Base-by-base conservation (phyloP, 2,113 vertebrate genomes). In the Paraplagusia blochii region DNA sequence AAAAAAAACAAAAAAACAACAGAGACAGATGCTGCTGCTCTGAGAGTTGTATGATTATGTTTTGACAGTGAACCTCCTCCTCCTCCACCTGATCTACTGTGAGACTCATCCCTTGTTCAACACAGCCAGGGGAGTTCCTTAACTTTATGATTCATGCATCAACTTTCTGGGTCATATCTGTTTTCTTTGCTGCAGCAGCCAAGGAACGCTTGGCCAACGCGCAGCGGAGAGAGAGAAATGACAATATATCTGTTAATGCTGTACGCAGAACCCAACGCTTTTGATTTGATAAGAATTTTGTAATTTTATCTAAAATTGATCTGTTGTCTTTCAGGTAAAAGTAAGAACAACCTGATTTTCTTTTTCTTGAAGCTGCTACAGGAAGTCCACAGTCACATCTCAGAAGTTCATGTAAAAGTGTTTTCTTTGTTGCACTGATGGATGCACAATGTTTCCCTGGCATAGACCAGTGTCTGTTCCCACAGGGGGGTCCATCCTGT, bases 211-310 rank as follows among this genome's bases (percentile, higher is more conserved):
- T 53, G 71, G 66, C 74, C 63, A 54, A 48, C 40, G 11, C 51
- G 11, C 43, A 64, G 57, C 65, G 64, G 43, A 66, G n/a, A 74
- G 63, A 74, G 44, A 58, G 68, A 72, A 66, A 49, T 53, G 63
- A 45, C 75, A 73, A 74, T 70, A 75, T 75, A 77, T 84, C 72
- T 85, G 77, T 67, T 67, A 82, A 70, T 74, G 59, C 82, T 87
- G 82, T 61, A 72, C 58, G 50, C 47, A 69, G 56, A 69, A 66
- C 69, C 48, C 62, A 54, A 42, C 3, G 22, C 22, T 18, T 72
- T 58, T 51, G 44, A 9, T 62, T 69, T 69, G 44, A 38, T 11
- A 4, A 13, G 14, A 14, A 9, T 22, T 35, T 67, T 39, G 3
- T 19, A 12, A 49, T 57, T 49, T 55, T 19, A 50, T 46, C 43